phyloP scores from a whole-genome alignment of 1,140 invertebrate genomes.

The Drosophila ercepeae region DNA sequence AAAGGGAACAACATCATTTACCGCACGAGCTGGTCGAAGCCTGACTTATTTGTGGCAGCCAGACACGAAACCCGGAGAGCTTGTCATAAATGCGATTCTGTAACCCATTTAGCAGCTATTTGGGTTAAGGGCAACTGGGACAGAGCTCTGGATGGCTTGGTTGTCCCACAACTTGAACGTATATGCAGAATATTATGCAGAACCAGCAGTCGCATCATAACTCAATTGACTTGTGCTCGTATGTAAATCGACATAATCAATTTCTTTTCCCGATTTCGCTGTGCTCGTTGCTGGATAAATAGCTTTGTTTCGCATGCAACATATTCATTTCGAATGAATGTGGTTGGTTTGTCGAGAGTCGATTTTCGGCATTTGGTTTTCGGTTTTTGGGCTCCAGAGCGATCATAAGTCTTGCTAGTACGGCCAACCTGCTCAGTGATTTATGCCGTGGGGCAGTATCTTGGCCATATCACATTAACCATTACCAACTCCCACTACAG shows the following conservation, averaged over 20 bases:
- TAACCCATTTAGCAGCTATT: constrained; percentile 23
- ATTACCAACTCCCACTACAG: constrained; percentile 67
- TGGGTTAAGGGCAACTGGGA: constrained; percentile 65
- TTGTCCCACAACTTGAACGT: constrained; percentile 7
- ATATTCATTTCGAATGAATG: constrained; percentile 61
- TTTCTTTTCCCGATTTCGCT: constrained; percentile 61
- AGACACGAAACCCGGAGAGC: constrained; percentile 48
- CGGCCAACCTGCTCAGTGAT: constrained; percentile 61
- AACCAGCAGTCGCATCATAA: constrained; percentile 21
- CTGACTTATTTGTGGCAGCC: constrained; percentile 68
- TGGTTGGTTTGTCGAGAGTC: constrained; percentile 21
- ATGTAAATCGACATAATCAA: constrained; percentile 81
- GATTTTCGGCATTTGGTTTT: too few species aligned
- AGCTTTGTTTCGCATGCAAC: constrained; percentile 46
- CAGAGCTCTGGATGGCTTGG: background rate
- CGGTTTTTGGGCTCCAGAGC: background rate
- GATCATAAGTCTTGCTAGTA: constrained; percentile 50
- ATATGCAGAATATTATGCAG: background rate
- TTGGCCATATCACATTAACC: constrained; percentile 75
- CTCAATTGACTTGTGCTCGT: constrained; percentile 66
- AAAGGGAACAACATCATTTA: constrained; percentile 74
- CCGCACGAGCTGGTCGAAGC: constrained; percentile 58
- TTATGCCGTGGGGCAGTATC: constrained; percentile 68
- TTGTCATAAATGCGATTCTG: constrained; percentile 64
- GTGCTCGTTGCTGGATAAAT: constrained; percentile 41